phyloP scores from a whole-genome alignment of 1,140 invertebrate species.

The Ips nitidus region DNA sequence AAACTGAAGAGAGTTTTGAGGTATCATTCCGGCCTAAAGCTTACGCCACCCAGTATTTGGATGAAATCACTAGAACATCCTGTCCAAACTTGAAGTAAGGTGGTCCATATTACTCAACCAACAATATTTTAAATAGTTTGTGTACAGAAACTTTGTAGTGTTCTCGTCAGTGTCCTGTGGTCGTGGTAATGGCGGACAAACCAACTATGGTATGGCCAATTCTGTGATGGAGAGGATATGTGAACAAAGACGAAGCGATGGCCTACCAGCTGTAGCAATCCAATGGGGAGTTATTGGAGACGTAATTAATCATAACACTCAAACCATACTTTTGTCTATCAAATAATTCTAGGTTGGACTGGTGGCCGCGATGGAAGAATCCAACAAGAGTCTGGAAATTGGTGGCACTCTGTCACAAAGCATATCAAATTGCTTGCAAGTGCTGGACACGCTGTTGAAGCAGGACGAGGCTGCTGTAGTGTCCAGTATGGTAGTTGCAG shows the following conservation, averaged over 20 bases:
- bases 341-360: slow-evolving; percentile 57
- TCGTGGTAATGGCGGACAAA: slow-evolving; percentile 83
- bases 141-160: slow-evolving; percentile 59
- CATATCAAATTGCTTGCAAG: slow-evolving; percentile 75
- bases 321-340: neutral
- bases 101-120: neutral
- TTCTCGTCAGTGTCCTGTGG: slow-evolving; percentile 89
- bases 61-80: slow-evolving; percentile 55
- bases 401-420: slow-evolving; percentile 83
- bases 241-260: slow-evolving; percentile 58
- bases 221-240: slow-evolving; percentile 73
- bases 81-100: slow-evolving; percentile 54
- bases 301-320: slow-evolving; percentile 47
- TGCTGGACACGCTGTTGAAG: slow-evolving; percentile 70
- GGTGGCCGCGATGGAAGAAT: slow-evolving; percentile 79
- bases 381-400: slow-evolving; percentile 72
- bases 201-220: slow-evolving; percentile 81
- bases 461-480: slow-evolving; percentile 65
- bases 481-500: slow-evolving; percentile 76
- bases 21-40: slow-evolving; percentile 58
- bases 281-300: slow-evolving; percentile 73
- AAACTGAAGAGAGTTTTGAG: slow-evolving; percentile 55
- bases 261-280: slow-evolving; percentile 65
- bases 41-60: slow-evolving; percentile 53
- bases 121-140: neutral